Evolutionary conservation across 2,113 vertebrate genomes (phyloP), one percentile per base, ranked within the genome.

Genomic region (Cynopterus brachyotis): DNA sequence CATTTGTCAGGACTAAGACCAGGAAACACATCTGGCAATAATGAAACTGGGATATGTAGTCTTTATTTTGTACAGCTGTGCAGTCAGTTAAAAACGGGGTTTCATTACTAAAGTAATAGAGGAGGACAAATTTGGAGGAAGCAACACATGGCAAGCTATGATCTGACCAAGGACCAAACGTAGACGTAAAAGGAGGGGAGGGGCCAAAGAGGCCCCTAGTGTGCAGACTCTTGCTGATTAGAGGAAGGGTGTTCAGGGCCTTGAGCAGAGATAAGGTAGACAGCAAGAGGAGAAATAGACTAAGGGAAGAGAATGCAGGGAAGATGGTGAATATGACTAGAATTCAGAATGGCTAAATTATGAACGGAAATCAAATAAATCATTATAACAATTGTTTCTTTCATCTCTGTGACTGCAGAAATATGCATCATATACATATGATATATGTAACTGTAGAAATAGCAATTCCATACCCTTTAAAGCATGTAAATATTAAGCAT

Each of bases 341-440:
- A 69, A 81, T 40, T 87, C 0, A 69, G 9, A 19, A 22, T 15
- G 15, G 59, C n/a, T 86, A 22, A 92, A 81, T 59, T 79, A 66
- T 24, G 26, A 94, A 91, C 9, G 5, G 22, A 92, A 91, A 96
- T 82, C 87, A 94, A 92, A 79, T 5, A 95, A 78, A 89, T 60
- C 76, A 94, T 70, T 53, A 11, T 13, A 85, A 79, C 28, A 70
- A 50, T 84, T 22, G 8, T 22, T 92, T 95, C 50, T 87, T 84
- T 30, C 32, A 75, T 82, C 42, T 75, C 6, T 26, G 11, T 86
- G 79, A 85, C 47, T 66, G 2, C 57, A 75, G 57, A 95, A 95
- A 93, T 79, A 55, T 17, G 17, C 42, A 81, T 42, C 55, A 60
- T 32, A 60, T 42, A 42, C 9, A 59, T 81, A 42, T 60, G 57